Evolutionary conservation across 1,140 invertebrate species (phyloP).

Genomic region (Eupristina koningsbergeri): DNA sequence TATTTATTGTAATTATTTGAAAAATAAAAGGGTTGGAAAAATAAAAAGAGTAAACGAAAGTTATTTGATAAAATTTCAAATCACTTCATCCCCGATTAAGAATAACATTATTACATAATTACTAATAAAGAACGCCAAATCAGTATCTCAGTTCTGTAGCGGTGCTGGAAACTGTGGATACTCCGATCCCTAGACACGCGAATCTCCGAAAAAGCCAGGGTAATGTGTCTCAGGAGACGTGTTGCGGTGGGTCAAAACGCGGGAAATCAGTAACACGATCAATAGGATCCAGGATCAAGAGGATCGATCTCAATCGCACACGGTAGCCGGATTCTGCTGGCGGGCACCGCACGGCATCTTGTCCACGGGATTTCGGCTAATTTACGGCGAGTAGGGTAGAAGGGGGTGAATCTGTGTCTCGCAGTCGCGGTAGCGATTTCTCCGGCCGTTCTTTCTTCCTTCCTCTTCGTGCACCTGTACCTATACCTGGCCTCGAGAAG

Average conservation of each 20-base stretch:
- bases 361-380: conserved; percentile 12
- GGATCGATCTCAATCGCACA: not conserved
- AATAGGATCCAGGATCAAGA: too few relatives aligned
- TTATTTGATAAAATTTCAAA: not conserved
- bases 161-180: too few relatives aligned
- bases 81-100: too few relatives aligned
- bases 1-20: conserved; percentile 18
- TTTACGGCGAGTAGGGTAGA: conserved; percentile 2
- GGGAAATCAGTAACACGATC: not conserved
- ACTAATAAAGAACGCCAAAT: too few relatives aligned
- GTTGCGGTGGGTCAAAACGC: not conserved
- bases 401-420: too few relatives aligned
- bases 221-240: not conserved
- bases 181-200: not conserved
- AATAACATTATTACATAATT: too few relatives aligned
- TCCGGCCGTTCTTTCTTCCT: not conserved
- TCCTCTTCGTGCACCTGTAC: not conserved
- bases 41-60: not conserved
- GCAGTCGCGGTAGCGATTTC: not conserved
- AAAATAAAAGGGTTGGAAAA: not conserved
- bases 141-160: too few relatives aligned
- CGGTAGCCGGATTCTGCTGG: conserved; percentile 15
- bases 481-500: too few relatives aligned
- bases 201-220: not conserved
- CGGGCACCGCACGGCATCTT: not conserved